A percentile compares a stretch with the other conserved stretches of the same genome.
Conservation (phyloP, 2,113 vertebrate species). For the Triplophysa tibetana region DNA sequence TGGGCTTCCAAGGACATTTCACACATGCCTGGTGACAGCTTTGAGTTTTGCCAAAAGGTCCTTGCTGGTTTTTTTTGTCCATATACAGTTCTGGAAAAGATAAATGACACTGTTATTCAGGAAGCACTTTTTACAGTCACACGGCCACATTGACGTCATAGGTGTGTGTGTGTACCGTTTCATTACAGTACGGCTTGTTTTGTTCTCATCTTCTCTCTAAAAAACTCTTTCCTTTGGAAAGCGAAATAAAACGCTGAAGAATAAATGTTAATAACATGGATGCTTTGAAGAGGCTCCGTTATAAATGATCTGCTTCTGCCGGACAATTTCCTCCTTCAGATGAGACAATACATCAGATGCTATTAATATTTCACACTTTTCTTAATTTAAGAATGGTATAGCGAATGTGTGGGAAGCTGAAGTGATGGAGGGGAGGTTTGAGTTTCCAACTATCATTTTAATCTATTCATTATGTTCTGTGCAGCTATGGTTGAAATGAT, state of each 20-base stretch:
- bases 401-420: background rate
- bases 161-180: background rate
- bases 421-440: background rate
- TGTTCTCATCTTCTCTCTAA: background rate
- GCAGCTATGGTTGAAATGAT: constrained; percentile 17
- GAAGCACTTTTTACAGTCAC: no score
- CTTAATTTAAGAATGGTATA: constrained; percentile 10
- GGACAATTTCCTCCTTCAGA: constrained; percentile 23
- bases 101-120: no score
- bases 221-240: background rate
- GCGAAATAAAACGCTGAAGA: background rate
- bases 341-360: constrained; percentile 41
- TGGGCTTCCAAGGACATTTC: no score
- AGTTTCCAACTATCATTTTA: constrained; percentile 46
- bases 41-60: no score
- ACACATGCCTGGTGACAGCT: no score
- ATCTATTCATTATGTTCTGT: constrained; percentile 22
- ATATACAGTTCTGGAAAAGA: no score
- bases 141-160: background rate
- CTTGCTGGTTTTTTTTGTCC: no score
- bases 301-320: constrained; percentile 21
- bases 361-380: constrained; percentile 41
- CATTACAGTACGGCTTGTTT: background rate
- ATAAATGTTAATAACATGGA: background rate
- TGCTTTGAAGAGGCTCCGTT: constrained; percentile 11